phyloP scores from a whole-genome alignment of 2,113 vertebrate genomes.

The Eretmochelys imbricata region DNA sequence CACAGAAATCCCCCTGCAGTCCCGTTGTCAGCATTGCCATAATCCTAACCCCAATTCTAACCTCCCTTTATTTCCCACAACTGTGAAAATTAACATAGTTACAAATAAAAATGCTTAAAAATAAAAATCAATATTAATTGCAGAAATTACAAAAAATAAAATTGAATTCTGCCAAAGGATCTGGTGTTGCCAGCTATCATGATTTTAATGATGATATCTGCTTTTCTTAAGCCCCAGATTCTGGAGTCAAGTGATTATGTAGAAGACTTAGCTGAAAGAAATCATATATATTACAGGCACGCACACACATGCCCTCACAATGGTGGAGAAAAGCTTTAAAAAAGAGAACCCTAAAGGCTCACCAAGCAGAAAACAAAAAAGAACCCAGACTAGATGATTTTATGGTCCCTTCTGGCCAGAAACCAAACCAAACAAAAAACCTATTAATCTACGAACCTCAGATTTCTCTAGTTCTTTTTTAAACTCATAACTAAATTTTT shows the following conservation, averaged over 20 bases:
- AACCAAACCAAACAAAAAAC: background rate
- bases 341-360: background rate
- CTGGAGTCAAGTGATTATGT: background rate
- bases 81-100: too few relatives aligned
- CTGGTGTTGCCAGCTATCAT: background rate
- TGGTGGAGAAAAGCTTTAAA: background rate
- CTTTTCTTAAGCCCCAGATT: background rate
- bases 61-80: too few relatives aligned
- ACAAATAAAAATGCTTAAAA: too few relatives aligned
- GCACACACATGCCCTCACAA: fast-evolving
- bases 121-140: too few relatives aligned
- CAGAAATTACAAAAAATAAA: background rate
- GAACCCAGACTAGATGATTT: background rate
- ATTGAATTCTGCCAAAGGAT: background rate
- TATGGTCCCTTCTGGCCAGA: background rate
- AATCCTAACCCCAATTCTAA: too few relatives aligned
- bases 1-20: too few relatives aligned
- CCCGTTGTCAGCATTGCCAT: too few relatives aligned
- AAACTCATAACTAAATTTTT: background rate
- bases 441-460: fast-evolving
- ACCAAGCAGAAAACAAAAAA: background rate
- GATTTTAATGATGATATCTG: background rate
- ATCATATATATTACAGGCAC: background rate
- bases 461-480: background rate
- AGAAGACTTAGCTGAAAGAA: conserved; percentile 6